phyloP scores from a whole-genome alignment of 2,888 invertebrate species.

The Balanococcus diminutus region DNA sequence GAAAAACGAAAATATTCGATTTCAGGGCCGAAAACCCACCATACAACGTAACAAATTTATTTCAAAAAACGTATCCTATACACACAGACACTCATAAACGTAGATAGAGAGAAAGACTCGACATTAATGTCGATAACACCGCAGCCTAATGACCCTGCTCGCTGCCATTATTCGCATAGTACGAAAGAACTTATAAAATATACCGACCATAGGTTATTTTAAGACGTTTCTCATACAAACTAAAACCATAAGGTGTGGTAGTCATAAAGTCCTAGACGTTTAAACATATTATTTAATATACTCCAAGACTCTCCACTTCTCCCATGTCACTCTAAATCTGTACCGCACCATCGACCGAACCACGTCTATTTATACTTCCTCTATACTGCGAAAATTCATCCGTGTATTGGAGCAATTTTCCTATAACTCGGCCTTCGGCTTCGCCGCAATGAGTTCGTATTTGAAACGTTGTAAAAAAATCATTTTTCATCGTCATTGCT shows the following conservation, averaged over 20 bases:
- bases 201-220: conserved; percentile 31
- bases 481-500: neutral
- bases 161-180: conserved; percentile 4
- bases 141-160: conserved; percentile 18
- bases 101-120: neutral
- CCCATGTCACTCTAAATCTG: neutral
- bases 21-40: neutral
- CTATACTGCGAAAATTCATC: neutral
- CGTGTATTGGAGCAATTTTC: neutral
- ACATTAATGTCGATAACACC: conserved; percentile 15
- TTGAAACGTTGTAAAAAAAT: neutral
- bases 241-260: conserved; percentile 9
- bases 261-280: neutral
- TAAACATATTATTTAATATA: neutral
- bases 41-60: neutral
- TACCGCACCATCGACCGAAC: neutral
- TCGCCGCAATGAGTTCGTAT: neutral
- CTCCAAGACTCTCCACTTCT: neutral
- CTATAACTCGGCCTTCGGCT: neutral
- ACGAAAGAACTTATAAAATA: neutral
- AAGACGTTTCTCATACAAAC: conserved; percentile 18
- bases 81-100: neutral
- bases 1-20: neutral
- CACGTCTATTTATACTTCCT: neutral
- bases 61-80: neutral